Base-by-base conservation (phyloP, 2,113 vertebrate genomes). In the Chinchilla lanigera region DNA sequence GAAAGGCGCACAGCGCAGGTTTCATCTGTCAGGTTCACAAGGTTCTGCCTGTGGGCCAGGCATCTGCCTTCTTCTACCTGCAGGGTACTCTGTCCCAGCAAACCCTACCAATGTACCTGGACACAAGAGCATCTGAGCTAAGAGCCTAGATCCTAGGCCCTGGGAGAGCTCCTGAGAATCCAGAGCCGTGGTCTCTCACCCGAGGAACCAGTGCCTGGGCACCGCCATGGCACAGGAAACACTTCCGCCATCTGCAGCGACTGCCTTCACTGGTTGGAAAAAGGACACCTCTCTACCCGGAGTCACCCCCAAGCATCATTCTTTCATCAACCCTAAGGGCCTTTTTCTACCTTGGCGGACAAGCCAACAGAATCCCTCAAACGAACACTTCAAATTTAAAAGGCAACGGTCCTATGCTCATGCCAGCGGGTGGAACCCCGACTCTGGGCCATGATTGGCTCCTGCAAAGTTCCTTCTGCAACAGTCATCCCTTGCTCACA, bases 291-390 rank as follows among this genome's bases (percentile, higher is more conserved):
- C 71, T 71, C 92, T 81, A 65, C 14, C 33, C 26, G 2, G 52
- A 60, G 78, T n/a, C 50, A 67, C 8, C 22, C 26, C 69, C 0
- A 82, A 82, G 56, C 33, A 50, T 22, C 63, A 60, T 3, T 82
- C 61, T 58, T 73, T 69, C 38, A 91, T 33, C 80, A 90, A 54
- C 26, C 9, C 65, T 60, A 14, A 96, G 92, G 90, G 85, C 33
- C 82, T 78, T n/a, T 50, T 88, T 77, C 77, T 44, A 52, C 71
- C 20, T 38, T 60, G n/a, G 60, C 52, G 90, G 90, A 82, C 67
- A 84, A 89, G 50, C 77, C 91, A 98, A 78, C 67, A 89, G 95
- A 93, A 82, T 89, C 28, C 7, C 82, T 97, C 77, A 89, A 96
- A 97, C 0, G 16, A 95, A 90, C 65, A 92, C 91, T 89, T 96